Base-by-base conservation (phyloP, 2,113 vertebrate species). In the Tragelaphus strepsiceros region DNA sequence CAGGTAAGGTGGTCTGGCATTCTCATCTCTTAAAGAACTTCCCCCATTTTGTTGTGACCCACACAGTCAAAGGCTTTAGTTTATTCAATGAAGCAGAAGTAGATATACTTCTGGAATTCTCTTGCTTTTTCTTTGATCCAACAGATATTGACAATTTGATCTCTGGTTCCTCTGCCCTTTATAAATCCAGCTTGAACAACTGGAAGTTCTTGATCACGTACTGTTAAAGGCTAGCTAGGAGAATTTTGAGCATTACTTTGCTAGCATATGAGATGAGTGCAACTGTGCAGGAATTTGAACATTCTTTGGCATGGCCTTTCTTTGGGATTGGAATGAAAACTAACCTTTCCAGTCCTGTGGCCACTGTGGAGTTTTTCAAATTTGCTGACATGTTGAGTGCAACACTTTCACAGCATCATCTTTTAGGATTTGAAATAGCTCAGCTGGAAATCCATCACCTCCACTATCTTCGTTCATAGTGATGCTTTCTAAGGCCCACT, bases 131-230 rank as follows among this genome's bases (percentile, higher is more conserved):
- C 32, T 67, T n/a, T 67, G 64, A 67, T 67, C 32, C 32, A 67
- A 19, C 0, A 0, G 4, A 67, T 35, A 32, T 19, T 35, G 16
- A 67, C 64, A 67, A 19, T 67, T 67, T n/a, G 32, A n/a, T n/a
- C 32, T n/a, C 64, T 67, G 64, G 16, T n/a, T 67, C 64, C 8
- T 67, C 64, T n/a, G 16, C 64, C 32, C 32, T 67, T n/a, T n/a
- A n/a, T 10, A 67, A 67, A n/a, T 67, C 64, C 32, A 67, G 8
- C 64, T 67, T 67, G 32, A 67, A 35, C 8, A n/a, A 19, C 64
- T 67, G 64, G 1, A 67, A 67, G 16, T 35, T 67, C 64, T n/a
- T 0, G 4, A n/a, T n/a, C 32, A 10, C 0, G 0, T 67, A 67
- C 64, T 67, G 8, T n/a, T 67, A 67, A 67, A 67, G 16, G 32